Evolutionary conservation across 2,797 vertebrate species (phyloP), one percentile per base, ranked within the genome.

Genomic region (Capromys pilorides): DNA sequence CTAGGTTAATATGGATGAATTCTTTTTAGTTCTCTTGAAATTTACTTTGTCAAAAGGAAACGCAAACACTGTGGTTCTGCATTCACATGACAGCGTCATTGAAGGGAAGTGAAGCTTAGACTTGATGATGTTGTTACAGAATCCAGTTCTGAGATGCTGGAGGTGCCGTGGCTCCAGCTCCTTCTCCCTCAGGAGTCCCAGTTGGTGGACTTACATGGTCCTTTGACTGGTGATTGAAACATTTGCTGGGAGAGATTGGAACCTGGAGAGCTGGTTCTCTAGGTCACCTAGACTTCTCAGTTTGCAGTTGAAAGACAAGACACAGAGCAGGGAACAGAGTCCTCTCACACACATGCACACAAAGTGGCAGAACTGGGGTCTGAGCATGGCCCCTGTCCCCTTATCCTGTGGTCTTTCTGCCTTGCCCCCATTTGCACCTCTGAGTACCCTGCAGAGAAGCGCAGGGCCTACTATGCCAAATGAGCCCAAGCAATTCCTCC

Each of bases 31-130:
- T 57, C 54, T 80, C 13, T 75, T 88, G 84, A 90, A 91, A 87
- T 95, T 96, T 57, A 33, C 88, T 79, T 75, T 84, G 45, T 78
- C 28, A 77, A 94, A 90, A 85, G 28, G 26, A 61, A 87, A 80
- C 61, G 31, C 51, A 83, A 80, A n/a, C 36, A 16, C 66, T 7
- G 0, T 19, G 51, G 41, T 59, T 31, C 16, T 75, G 87, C 0
- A 5, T 31, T 75, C 69, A 45, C 24, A 6, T 0, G 1, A 36
- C 31, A 61, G 80, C 57, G 59, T 28, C 18, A 64, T 69, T 45
- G n/a, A 75, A 80, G 45, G 10, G 31, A 64, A 16, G 61, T 39
- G 7, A 22, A 18, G 36, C 18, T 61, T 84, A 54, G 69, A 81
- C 41, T 57, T 51, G n/a, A 28, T 26, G 54, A 69, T 31, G 1